Percentiles rank a stretch among this genome's conserved stretches.
Conservation (phyloP, 2,888 invertebrate genomes). For the Nymphalis polychloros region DNA sequence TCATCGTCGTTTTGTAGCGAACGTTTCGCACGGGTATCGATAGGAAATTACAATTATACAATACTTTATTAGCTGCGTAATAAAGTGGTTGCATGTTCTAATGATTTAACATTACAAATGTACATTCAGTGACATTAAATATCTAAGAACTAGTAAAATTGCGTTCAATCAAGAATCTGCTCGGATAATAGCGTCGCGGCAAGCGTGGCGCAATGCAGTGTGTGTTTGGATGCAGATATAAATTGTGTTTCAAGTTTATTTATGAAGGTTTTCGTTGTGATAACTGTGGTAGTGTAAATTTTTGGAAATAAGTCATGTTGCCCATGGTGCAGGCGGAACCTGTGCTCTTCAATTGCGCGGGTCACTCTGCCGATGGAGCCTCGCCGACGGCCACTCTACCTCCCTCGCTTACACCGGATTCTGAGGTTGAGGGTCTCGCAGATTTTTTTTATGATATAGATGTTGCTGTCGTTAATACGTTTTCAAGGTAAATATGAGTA, state of each 20-base stretch:
- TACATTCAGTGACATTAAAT: slow-evolving; percentile 25
- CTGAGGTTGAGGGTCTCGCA: slow-evolving; percentile 74
- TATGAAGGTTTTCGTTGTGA: slow-evolving; percentile 57
- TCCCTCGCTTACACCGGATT: slow-evolving; percentile 73
- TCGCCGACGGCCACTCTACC: slow-evolving; percentile 72
- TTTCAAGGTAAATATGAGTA: slow-evolving; percentile 60
- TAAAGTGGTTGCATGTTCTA: slow-evolving; percentile 67
- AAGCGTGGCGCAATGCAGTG: slow-evolving; percentile 81
- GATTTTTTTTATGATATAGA: slow-evolving; percentile 78
- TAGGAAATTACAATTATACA: slow-evolving; percentile 66
- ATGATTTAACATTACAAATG: slow-evolving; percentile 46
- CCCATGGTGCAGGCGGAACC: slow-evolving; percentile 77
- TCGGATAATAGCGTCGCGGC: slow-evolving; percentile 68
- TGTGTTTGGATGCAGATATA: slow-evolving; percentile 74
- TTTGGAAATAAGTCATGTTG: slow-evolving; percentile 70
- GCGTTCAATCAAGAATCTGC: slow-evolving; percentile 35
- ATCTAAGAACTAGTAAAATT: slow-evolving; percentile 13
- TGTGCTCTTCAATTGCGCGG: slow-evolving; percentile 69
- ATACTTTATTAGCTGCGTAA: slow-evolving; percentile 73
- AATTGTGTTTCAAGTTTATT: slow-evolving; percentile 67
- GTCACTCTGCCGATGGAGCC: slow-evolving; percentile 64
- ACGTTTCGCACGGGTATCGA: slow-evolving; percentile 79
- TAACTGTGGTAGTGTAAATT: slow-evolving; percentile 58
- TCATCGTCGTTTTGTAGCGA: slow-evolving; percentile 80
- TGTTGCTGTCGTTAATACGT: slow-evolving; percentile 71